Evolutionary conservation across 2,888 invertebrate genomes (phyloP), one percentile per base, ranked within the genome.

Genomic region (Andrena flavipes): DNA sequence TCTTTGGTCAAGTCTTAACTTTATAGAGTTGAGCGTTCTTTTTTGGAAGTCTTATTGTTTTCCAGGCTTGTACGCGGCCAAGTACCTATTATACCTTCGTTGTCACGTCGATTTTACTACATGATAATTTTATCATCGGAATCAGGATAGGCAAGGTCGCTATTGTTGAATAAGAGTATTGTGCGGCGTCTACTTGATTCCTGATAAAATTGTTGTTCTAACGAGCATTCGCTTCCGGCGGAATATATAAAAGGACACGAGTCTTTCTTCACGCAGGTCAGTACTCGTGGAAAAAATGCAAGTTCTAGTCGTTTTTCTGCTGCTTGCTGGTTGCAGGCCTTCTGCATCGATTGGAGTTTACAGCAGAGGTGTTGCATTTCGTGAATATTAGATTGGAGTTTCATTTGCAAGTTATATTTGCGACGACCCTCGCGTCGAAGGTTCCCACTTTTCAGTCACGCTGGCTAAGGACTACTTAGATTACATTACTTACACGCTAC

Each of bases 211-310:
- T 82, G 83, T 84, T 65, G 13, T 42, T 67, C 71, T 90, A 88
- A 90, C 75, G 79, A 89, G 74, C 77, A 88, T 84, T 87, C 77
- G 85, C 78, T 89, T 91, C 91, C 91, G 89, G 73, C 49, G 29
- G n/a, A 64, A 56, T 26, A 67, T 62, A 77, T 88, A 88, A 86
- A 89, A 86, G 86, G 80, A 33, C 56, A 56, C 35, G 65, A 70
- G 62, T 42, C 68, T 71, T 62, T 51, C 23, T 56, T 69, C 56
- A 68, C 72, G 65, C 54, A 73, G 33, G 48, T 35, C 30, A 67
- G 67, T 79, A 30, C 74, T 74, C 64, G 54, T 20, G 23, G 59
- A 48, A 87, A 10, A 87, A 72, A 88, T 88, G 88, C 68, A 30
- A 60, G 10, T 76, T 54, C 42, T 70, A 10, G 48, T 80, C 26